Evolutionary conservation across 2,113 vertebrate species (phyloP).

Genomic region (Hypocryptadius cinnamomeus): DNA sequence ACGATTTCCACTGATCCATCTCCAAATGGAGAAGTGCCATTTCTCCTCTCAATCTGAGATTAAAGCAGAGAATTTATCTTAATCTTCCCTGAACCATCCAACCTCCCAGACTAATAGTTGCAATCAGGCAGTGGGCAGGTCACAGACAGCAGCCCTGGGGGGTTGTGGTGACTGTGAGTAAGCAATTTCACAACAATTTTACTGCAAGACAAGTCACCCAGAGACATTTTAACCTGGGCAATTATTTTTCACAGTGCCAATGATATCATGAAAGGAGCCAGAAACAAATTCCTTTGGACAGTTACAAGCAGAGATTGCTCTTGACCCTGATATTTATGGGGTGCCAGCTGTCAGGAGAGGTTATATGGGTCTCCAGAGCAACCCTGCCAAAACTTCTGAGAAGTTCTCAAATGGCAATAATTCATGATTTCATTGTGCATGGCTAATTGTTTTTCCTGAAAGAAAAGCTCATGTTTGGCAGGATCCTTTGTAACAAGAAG

Average conservation of each 20-base stretch:
- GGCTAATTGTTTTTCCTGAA: constrained; percentile 28
- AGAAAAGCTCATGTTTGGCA: background rate
- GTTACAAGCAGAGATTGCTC: background rate
- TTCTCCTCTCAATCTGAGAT: background rate
- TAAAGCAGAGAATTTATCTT: background rate
- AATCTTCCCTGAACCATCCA: background rate
- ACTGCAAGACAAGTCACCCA: background rate
- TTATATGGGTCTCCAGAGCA: background rate
- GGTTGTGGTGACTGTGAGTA: background rate
- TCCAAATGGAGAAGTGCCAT: background rate
- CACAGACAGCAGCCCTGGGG: background rate
- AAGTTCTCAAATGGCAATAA: background rate
- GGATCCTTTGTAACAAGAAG: background rate
- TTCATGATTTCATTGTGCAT: background rate
- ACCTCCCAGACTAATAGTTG: background rate
- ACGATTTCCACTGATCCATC: background rate
- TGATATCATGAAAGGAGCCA: constrained; percentile 12
- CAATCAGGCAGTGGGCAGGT: background rate
- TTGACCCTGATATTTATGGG: constrained; percentile 12
- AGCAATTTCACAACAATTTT: background rate
- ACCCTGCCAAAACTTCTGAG: background rate
- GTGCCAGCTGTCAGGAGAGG: background rate
- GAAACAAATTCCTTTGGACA: background rate
- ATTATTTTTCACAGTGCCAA: background rate
- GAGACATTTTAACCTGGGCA: background rate